Base-by-base conservation (phyloP, 2,888 invertebrate genomes). In the Agonum fuliginosum region DNA sequence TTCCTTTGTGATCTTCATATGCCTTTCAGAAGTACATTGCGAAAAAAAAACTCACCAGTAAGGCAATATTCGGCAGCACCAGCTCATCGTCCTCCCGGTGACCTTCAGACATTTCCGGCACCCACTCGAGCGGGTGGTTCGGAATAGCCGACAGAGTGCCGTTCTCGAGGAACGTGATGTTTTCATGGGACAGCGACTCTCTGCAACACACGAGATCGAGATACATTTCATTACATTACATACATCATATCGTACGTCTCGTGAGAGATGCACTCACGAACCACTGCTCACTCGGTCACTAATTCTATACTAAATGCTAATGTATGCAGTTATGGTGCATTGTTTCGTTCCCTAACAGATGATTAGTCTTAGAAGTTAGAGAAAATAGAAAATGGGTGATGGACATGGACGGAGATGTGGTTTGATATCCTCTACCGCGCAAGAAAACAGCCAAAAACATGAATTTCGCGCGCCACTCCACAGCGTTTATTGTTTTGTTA, bases 1-100 rank as follows among this genome's bases (percentile, higher is more conserved):
- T n/a, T n/a, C n/a, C n/a, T n/a, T n/a, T n/a, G n/a, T n/a, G n/a
- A n/a, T n/a, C n/a, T n/a, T n/a, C n/a, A n/a, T n/a, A n/a, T n/a
- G n/a, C n/a, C n/a, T n/a, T n/a, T n/a, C n/a, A n/a, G n/a, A n/a
- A n/a, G n/a, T n/a, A n/a, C n/a, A n/a, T n/a, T n/a, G n/a, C n/a
- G n/a, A n/a, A n/a, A n/a, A n/a, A 43, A 43, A 12, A 6, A 89
- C 94, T 93, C 85, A 97, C 96, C 91, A 96, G 83, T 82, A 96
- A 87, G 1, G 96, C 96, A 78, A 96, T 95, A 83, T 97, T 94
- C 0, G 96, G 93, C 82, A 96, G 89, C 62, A 91, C 90, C 3
- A 97, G 87, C 0, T 91, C 85, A 83, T 97, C 97, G 37, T 93
- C 92, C 82, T 95, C 94, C 54, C 88, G 89, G 24, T 89, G 88